Conservation (phyloP, 35 echinoderm and acorn worm species). For the Anneissia japonica region DNA sequence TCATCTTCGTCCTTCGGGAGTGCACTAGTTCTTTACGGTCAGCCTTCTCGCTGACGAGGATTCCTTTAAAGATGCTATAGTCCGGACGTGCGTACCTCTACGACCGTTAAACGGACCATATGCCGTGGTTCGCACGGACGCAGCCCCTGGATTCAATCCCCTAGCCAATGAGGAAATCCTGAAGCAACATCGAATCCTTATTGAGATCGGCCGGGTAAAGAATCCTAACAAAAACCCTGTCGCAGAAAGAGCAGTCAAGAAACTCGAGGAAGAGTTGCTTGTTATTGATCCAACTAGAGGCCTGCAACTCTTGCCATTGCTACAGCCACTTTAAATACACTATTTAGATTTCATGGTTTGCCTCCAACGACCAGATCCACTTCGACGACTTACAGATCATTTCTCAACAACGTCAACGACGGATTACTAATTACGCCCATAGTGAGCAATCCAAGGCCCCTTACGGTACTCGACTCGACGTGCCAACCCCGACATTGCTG, state of each 20-base stretch:
- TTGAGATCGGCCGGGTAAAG: slow-evolving; percentile 45
- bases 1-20: no score
- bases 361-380: slow-evolving; percentile 52
- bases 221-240: slow-evolving; percentile 66
- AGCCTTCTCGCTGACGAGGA: no score
- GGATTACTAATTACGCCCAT: slow-evolving; percentile 26
- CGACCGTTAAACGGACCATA: neutral
- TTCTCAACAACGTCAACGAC: slow-evolving; percentile 11
- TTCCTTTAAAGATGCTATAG: neutral
- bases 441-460: slow-evolving; percentile 28
- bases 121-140: neutral
- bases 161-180: neutral
- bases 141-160: neutral
- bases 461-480: neutral
- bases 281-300: slow-evolving; percentile 28
- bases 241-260: slow-evolving; percentile 51
- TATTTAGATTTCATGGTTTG: slow-evolving; percentile 35
- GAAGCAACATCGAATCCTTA: neutral
- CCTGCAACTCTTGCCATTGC: slow-evolving; percentile 24
- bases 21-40: no score
- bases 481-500: neutral
- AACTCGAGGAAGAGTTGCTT: slow-evolving; percentile 54
- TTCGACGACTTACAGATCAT: slow-evolving; percentile 41
- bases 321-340: slow-evolving; percentile 30
- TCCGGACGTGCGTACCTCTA: neutral